phyloP scores from a whole-genome alignment of 2,113 vertebrate species.

The Anolis sagrei region DNA sequence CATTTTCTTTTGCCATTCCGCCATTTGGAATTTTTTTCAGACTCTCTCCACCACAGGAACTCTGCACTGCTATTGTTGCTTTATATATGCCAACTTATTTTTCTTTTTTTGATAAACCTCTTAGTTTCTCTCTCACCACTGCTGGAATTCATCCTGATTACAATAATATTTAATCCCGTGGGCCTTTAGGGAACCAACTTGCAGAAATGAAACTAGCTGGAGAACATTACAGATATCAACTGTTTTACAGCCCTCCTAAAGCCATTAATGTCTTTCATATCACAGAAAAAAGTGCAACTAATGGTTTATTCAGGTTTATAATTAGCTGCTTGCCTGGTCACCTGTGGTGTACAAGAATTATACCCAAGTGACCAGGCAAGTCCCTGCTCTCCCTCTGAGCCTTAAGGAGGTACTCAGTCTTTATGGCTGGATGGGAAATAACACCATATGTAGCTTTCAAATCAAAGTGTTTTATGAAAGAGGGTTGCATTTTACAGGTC shows the following conservation, averaged over 20 bases:
- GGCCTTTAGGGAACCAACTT: constrained; percentile 27
- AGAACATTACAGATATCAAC: not conserved
- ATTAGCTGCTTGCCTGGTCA: constrained; percentile 29
- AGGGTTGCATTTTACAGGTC: not conserved
- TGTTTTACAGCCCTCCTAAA: constrained; percentile 30
- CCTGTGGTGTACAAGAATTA: constrained; percentile 8
- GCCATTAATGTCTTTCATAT: constrained; percentile 1
- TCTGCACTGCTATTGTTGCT: not conserved
- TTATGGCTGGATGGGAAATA: not conserved
- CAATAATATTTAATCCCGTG: constrained; percentile 15
- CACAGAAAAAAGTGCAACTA: constrained; percentile 8
- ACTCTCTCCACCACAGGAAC: not conserved
- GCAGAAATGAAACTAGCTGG: not conserved
- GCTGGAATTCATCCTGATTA: constrained; percentile 26
- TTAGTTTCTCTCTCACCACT: constrained; percentile 26
- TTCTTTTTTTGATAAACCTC: not conserved
- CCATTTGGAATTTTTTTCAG: constrained; percentile 24
- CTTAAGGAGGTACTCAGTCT: not conserved
- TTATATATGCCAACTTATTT: constrained; percentile 5
- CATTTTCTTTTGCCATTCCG: constrained; percentile 7
- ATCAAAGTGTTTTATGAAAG: not conserved
- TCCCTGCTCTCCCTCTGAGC: not conserved
- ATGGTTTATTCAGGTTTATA: constrained; percentile 33
- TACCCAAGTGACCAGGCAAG: constrained; percentile 7
- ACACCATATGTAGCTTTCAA: not conserved